A percentile compares a stretch with the other conserved stretches of the same genome.
These are phyloP conservation scores for Phenganax subtilis DNA, from an alignment of 92 coral and sea anemone species.

Conservation along the genomic window DNA sequence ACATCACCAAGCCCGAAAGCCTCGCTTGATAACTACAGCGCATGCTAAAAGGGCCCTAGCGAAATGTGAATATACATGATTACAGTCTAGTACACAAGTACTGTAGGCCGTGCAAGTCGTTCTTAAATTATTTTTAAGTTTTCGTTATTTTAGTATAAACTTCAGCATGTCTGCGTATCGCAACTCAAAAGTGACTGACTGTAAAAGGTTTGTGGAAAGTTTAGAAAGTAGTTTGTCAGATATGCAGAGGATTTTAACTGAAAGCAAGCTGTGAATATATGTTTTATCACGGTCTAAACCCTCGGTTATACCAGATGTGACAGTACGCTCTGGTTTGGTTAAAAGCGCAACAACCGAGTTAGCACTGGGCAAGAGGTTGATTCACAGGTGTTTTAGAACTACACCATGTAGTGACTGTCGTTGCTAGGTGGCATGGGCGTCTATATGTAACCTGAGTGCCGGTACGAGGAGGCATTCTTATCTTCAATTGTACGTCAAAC, in stretches of 20 bases:
- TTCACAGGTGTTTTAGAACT: no score
- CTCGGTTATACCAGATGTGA: no score
- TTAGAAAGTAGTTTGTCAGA: slow-evolving; percentile 16
- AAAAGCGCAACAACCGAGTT: no score
- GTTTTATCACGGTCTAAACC: not conserved
- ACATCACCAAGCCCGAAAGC: not conserved
- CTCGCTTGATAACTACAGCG: not conserved
- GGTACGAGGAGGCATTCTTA: no score
- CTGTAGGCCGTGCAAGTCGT: no score
- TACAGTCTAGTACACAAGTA: not conserved
- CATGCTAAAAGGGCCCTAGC: no score
- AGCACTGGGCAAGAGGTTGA: no score
- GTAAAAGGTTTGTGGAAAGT: slow-evolving; percentile 22
- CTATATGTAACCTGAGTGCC: no score
- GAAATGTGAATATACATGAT: not conserved
- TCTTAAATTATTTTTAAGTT: not conserved
- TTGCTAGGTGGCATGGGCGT: no score
- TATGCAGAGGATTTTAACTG: slow-evolving; percentile 28
- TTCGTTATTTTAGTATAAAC: slow-evolving; percentile 10
- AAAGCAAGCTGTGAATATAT: slow-evolving; percentile 3
- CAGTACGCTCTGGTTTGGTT: no score
- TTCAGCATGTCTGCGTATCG: slow-evolving; percentile 1
- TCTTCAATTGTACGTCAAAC: no score
- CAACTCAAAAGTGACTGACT: slow-evolving; percentile 26
- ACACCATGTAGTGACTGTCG: no score